Conservation (phyloP, 2,888 invertebrate species). For the Loripinus fragilis region DNA sequence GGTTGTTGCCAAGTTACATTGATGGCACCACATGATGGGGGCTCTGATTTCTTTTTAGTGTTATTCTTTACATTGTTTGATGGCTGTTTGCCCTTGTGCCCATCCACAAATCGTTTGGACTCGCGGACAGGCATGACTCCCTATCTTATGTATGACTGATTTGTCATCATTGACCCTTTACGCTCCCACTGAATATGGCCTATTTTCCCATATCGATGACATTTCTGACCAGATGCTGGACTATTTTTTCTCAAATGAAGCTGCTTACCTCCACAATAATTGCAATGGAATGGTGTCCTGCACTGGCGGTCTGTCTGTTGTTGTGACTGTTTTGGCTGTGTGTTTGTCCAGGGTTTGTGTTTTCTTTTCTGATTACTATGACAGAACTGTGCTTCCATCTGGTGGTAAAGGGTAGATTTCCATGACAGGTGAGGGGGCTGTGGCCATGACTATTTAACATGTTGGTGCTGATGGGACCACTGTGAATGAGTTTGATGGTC, state of each 20-base stretch:
- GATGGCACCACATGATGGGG: no score
- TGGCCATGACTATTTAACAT: no score
- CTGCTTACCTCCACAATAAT: conserved; percentile 1
- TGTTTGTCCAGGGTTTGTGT: background rate
- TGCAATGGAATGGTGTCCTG: background rate
- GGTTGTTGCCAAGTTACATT: no score
- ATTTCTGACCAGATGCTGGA: conserved; percentile 6
- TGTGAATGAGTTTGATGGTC: background rate
- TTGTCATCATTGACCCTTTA: background rate
- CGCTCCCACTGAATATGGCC: background rate
- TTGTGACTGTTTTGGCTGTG: background rate
- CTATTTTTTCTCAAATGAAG: background rate
- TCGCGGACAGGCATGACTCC: conserved; percentile 4
- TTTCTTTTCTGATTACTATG: background rate
- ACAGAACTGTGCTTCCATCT: background rate
- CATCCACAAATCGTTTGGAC: conserved; percentile 1
- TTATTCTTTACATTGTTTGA: no score
- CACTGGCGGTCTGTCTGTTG: background rate
- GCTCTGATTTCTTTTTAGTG: no score
- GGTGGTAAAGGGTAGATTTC: background rate
- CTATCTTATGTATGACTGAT: background rate
- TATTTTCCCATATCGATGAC: background rate
- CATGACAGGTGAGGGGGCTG: no score
- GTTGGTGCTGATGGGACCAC: background rate
- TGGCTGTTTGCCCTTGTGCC: conserved; percentile 2